Evolutionary conservation across 2,888 invertebrate species (phyloP), one percentile per base, ranked within the genome.

Genomic region (Ochlodes sylvanus): DNA sequence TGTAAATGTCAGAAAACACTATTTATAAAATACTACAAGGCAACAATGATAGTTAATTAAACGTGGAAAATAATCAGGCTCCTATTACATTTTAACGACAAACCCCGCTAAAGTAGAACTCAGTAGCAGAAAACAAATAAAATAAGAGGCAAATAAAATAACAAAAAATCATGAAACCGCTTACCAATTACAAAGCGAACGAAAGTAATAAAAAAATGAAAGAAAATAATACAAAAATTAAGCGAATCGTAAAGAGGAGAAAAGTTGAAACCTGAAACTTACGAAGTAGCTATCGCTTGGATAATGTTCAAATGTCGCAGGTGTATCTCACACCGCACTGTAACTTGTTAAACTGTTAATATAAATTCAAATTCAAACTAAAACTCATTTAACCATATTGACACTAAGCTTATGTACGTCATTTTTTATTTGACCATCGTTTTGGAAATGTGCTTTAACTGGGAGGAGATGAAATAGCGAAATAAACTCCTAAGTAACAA

Each of bases 241-340:
- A 75, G 69, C 66, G 61, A 67, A 60, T 67, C 60, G 60, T 54
- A 34, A 60, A 67, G 54, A 61, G 60, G 34, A 66, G 71, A 71
- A 72, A 72, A 70, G 72, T 74, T 72, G 71, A 61, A 71, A 69
- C 68, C 69, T 67, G 66, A 73, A 69, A 69, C 71, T 71, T 69
- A 54, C 52, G 60, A 67, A 74, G 72, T 71, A 69, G 70, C 64
- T 63, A 70, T 71, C 63, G 72, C 67, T 69, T 70, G 68, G 71
- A 70, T 73, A 73, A 74, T 74, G 71, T 75, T 75, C 71, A 74
- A 72, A 71, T 69, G 65, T 54, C 41, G 42, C 27, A 44, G 42
- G 47, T 54, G 69, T 0, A 32, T 68, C 50, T 76, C 19, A 72
- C 76, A 78, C 75, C 71, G 73, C 42, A 44, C 9, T 41, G 55